Base-by-base conservation (phyloP, 1,140 invertebrate genomes). In the Nephotettix cincticeps region DNA sequence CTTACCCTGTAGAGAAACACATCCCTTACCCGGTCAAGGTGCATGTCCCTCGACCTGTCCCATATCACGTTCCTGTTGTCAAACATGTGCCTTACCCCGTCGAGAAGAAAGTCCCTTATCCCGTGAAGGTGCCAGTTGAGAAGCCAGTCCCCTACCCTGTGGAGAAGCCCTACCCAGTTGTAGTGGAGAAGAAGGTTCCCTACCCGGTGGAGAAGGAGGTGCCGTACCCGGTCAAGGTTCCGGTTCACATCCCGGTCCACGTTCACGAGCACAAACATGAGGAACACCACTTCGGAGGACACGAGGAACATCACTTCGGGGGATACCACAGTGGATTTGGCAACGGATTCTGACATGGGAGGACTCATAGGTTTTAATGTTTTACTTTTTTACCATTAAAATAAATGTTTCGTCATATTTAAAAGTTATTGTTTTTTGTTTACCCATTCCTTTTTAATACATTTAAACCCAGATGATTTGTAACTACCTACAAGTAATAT, bases 1-100 rank as follows among this genome's bases (percentile, higher is more conserved):
- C 56, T 78, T 80, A 32, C 87, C 86, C 29, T 13, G 64, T 67
- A 23, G 64, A 43, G 32, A 67, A 67, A 25, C 23, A 40, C 23
- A 43, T 67, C 23, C 64, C 32, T 43, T 67, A 67, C 1, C 91
- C 86, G 66, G 80, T 86, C 0, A 91, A 90, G 0, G 91, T 91
- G 78, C 90, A 90, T 43, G 64, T 67, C 2, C n/a, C n/a, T 27
- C 64, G 64, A 17, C 64, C 64, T 40, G n/a, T 43, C n/a, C 64
- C 64, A 1, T 75, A 76, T 1, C 72, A 73, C 64, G 64, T 67
- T 9, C 30, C 30, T 43, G 64, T 67, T 9, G 64, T 43, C 6
- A 67, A 67, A 45, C 32, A 43, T 25, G 64, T 67, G 40, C 64
- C 64, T 40, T 67, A 67, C 40, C 64, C 64, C 25, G 70, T 76